Percentiles rank a stretch among this genome's conserved stretches.
phyloP scores from a whole-genome alignment of 2,797 vertebrate genomes.

The Sarcophilus harrisii region DNA sequence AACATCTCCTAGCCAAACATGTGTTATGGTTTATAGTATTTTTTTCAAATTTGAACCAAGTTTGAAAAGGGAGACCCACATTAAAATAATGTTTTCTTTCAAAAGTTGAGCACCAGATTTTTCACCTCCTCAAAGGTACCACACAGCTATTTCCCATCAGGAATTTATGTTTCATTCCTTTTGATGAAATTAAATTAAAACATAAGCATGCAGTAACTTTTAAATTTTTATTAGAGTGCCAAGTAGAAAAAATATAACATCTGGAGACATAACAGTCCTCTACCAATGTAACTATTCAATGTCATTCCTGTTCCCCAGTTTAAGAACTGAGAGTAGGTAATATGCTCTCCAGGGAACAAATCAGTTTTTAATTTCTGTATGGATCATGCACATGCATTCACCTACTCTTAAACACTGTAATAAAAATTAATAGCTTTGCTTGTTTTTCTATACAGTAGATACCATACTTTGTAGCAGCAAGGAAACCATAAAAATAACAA shows the following conservation, averaged over 20 bases:
- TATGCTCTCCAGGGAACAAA: background rate
- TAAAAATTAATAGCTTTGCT: background rate
- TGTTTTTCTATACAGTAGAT: background rate
- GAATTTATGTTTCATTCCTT: background rate
- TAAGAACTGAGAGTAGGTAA: background rate
- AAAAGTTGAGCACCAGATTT: background rate
- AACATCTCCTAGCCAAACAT: background rate
- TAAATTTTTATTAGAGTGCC: background rate
- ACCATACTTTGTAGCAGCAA: background rate
- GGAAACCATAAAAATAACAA: background rate
- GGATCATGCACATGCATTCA: background rate
- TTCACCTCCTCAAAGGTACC: background rate
- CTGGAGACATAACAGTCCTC: background rate
- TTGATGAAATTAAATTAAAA: slow-evolving; percentile 22
- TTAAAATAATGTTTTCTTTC: background rate
- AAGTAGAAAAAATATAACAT: background rate
- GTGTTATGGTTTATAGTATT: background rate
- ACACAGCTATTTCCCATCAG: background rate
- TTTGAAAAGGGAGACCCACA: background rate
- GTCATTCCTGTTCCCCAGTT: background rate
- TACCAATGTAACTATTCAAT: background rate
- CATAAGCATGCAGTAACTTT: background rate
- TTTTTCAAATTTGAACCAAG: background rate
- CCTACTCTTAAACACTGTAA: background rate
- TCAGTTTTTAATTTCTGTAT: background rate